phyloP scores from a whole-genome alignment of 2,113 vertebrate genomes.

The Peucedramus taeniatus region DNA sequence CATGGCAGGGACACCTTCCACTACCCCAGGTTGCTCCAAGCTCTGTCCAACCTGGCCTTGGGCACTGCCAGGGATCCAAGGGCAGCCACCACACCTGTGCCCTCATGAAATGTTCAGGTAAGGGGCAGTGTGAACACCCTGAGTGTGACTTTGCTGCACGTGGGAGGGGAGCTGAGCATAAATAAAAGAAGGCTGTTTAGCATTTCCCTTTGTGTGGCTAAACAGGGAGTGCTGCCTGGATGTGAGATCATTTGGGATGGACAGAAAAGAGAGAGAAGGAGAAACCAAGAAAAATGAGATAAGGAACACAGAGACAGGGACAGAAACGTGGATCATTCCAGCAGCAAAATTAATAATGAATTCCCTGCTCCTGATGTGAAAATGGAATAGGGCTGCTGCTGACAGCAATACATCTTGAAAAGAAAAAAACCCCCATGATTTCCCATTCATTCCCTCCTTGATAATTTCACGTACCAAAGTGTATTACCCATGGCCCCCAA shows the following conservation, averaged over 20 bases:
- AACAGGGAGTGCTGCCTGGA: background rate
- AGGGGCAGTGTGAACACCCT: background rate
- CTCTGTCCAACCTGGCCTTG: fast-evolving
- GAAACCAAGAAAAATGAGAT: background rate
- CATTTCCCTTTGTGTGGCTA: background rate
- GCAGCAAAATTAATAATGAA: background rate
- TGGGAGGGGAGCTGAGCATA: background rate
- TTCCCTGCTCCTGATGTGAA: background rate
- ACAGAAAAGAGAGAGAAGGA: background rate
- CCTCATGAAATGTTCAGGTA: background rate
- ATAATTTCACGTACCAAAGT: background rate
- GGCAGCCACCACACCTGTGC: background rate
- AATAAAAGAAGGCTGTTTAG: background rate
- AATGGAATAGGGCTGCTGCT: background rate
- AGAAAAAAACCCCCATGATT: fast-evolving
- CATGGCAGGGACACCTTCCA: background rate
- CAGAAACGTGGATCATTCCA: background rate
- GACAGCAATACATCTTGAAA: background rate
- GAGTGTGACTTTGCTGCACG: background rate
- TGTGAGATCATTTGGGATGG: background rate
- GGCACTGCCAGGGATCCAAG: background rate
- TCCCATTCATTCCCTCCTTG: background rate
- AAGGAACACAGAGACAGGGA: background rate
- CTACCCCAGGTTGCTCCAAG: background rate
- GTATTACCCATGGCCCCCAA: background rate